Base-by-base conservation (phyloP, 2,888 invertebrate genomes). In the Nomada flava region DNA sequence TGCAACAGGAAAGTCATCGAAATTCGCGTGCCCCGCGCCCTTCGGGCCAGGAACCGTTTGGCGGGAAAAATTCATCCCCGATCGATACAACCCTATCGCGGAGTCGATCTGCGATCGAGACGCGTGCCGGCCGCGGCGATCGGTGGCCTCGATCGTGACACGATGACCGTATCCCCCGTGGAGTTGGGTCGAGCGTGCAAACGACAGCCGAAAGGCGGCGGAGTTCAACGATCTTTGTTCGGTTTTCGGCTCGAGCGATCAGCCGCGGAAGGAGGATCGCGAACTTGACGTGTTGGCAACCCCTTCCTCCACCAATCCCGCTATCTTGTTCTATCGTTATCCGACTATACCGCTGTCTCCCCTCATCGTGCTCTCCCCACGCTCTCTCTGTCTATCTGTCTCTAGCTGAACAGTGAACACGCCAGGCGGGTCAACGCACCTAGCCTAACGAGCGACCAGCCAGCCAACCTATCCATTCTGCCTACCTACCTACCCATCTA, bases 401-500 rank as follows among this genome's bases (percentile, higher is more conserved):
- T 85, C 81, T 85, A 77, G 85, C 76, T 83, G 84, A 85, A 82
- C 84, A 79, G 84, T 88, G 87, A 89, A 91, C 89, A 91, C 90
- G 88, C 88, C 84, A 89, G 79, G 85, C 89, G 90, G 93, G 93
- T 93, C 93, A 93, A 92, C 92, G 93, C 91, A 93, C 93, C 90
- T 92, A 91, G 90, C 91, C 90, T 91, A 92, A 92, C 92, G 90
- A 89, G 88, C 90, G 88, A 87, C 85, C 88, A 89, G 86, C 89
- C 89, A 88, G 88, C 87, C 91, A 91, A 89, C 87, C 89, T 90
- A 90, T 87, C 90, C 86, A 85, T 84, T 88, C 89, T 84, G 84
- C 88, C 90, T 92, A 92, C 92, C 92, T 91, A 92, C 92, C 93
- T 92, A 92, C 92, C 93, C 91, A 93, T 93, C 93, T 92, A 93